Conservation (phyloP, 2,888 invertebrate species). For the Dynastes tityus region DNA sequence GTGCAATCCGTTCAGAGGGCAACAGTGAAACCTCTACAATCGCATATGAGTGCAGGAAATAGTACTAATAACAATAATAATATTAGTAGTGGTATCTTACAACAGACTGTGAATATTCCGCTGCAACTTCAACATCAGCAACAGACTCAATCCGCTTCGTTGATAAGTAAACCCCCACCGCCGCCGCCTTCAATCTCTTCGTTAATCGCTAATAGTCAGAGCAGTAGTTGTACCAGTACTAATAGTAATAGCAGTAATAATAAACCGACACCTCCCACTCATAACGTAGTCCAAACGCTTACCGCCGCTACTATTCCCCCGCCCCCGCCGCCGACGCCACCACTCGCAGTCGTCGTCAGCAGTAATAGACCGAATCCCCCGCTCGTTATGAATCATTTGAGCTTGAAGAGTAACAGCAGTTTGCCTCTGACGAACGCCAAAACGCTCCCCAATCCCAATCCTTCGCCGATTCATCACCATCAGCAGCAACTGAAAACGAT, state of each 20-base stretch:
- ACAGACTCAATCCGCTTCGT: constrained; percentile 31
- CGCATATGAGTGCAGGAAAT: constrained; percentile 44
- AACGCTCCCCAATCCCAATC: neutral
- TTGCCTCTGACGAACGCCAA: constrained; percentile 28
- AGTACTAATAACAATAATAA: no score
- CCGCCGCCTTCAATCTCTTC: constrained; percentile 20
- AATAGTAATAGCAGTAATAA: constrained; percentile 19
- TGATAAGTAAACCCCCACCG: constrained; percentile 23
- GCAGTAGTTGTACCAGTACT: neutral
- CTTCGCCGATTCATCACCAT: neutral
- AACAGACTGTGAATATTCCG: constrained; percentile 49
- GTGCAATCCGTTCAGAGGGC: constrained; percentile 46
- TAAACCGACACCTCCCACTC: constrained; percentile 12
- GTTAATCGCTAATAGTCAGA: constrained; percentile 40
- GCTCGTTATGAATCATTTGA: constrained; percentile 33
- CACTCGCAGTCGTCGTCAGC: neutral
- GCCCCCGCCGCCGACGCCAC: neutral
- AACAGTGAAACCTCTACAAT: constrained; percentile 33
- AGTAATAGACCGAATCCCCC: constrained; percentile 29
- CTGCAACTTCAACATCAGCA: constrained; percentile 48
- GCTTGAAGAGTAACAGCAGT: constrained; percentile 28
- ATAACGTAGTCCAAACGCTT: constrained; percentile 31
- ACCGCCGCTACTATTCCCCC: constrained; percentile 18
- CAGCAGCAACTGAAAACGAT: constrained; percentile 11
- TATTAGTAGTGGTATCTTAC: constrained; percentile 33